phyloP scores from a whole-genome alignment of 2,113 vertebrate species.

The Jaculus jaculus region DNA sequence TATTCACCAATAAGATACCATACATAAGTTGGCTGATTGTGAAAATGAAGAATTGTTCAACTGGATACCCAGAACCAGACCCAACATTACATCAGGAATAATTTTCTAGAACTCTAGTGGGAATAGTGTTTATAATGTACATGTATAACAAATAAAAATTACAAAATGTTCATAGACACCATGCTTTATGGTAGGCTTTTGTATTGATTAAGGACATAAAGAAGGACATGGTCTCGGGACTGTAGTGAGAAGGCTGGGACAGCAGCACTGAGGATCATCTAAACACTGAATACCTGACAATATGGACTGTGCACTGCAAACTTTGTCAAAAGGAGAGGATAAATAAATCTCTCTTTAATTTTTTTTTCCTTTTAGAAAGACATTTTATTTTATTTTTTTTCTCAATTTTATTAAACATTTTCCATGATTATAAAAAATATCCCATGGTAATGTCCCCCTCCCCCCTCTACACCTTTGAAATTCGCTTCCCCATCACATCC shows the following conservation, averaged over 20 bases:
- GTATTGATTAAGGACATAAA: neutral
- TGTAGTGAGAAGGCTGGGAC: neutral
- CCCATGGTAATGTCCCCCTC: too few relatives aligned
- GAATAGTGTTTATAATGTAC: neutral
- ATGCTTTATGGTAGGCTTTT: neutral
- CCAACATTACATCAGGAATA: neutral
- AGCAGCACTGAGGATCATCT: neutral
- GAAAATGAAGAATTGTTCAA: neutral
- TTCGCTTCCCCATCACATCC: too few relatives aligned
- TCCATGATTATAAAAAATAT: too few relatives aligned
- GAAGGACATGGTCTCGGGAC: neutral
- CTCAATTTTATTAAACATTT: too few relatives aligned
- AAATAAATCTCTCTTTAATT: neutral
- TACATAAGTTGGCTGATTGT: neutral
- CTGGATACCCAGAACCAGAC: neutral
- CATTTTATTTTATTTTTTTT: too few relatives aligned
- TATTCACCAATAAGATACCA: neutral
- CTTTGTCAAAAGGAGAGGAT: too few relatives aligned
- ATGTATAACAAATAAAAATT: neutral
- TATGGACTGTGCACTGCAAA: neutral
- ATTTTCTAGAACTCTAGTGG: neutral
- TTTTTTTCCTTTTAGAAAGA: too few relatives aligned
- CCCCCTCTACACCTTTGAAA: too few relatives aligned
- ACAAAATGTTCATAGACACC: neutral
- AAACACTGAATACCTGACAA: neutral